Evolutionary conservation across 2,888 invertebrate species (phyloP).

Genomic region (Mythimna albipuncta): DNA sequence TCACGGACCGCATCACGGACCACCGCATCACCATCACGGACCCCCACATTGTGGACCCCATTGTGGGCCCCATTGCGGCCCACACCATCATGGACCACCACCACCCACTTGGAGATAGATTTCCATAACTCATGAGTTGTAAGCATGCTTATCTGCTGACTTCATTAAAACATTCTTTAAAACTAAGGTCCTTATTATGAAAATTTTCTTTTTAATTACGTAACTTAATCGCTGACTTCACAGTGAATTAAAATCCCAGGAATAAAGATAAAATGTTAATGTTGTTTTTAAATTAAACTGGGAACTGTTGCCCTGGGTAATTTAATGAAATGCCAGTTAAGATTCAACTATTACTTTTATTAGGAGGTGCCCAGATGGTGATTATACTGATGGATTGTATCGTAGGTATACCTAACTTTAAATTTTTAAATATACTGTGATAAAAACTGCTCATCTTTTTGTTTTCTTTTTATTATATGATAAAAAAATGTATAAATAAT

Average conservation of each 20-base stretch:
- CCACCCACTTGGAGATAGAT: constrained; percentile 40
- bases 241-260: constrained; percentile 50
- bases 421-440: not conserved
- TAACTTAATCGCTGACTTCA: constrained; percentile 49
- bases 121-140: not conserved
- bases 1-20: constrained; percentile 26
- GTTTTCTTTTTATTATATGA: too few species aligned
- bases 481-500: too few species aligned
- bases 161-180: constrained; percentile 21
- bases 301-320: constrained; percentile 33
- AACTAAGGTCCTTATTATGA: constrained; percentile 25
- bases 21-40: constrained; percentile 22
- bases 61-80: constrained; percentile 2
- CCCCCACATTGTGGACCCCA: not conserved
- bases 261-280: constrained; percentile 63
- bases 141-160: not conserved
- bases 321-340: constrained; percentile 46
- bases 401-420: constrained; percentile 1
- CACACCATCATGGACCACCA: constrained; percentile 36
- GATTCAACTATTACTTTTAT: constrained; percentile 35
- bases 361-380: not conserved
- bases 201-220: constrained; percentile 53
- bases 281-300: constrained; percentile 61
- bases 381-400: not conserved
- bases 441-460: not conserved